Evolutionary conservation across 2,888 invertebrate genomes (phyloP).

Genomic region (Lumbricus terrestris): DNA sequence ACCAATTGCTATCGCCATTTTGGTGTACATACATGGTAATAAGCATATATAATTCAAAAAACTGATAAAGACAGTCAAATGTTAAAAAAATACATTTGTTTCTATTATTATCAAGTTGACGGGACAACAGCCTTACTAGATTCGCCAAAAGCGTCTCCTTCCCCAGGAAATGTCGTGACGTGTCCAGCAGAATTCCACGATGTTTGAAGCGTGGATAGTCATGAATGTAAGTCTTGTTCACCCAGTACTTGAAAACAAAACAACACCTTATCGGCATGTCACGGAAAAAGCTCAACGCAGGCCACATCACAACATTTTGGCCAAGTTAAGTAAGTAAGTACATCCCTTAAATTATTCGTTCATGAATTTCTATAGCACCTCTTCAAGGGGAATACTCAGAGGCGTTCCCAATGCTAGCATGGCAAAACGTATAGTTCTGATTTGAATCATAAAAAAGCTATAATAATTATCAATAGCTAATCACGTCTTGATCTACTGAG

Average conservation of each 20-base stretch:
- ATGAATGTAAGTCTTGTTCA: constrained; percentile 50
- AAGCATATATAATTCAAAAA: background rate
- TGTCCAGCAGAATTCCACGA: constrained; percentile 55
- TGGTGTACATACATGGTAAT: too few relatives aligned
- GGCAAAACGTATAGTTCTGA: too few relatives aligned
- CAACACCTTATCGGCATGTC: constrained; percentile 39
- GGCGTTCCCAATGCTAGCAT: too few relatives aligned
- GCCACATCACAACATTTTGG: background rate
- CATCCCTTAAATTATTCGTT: too few relatives aligned
- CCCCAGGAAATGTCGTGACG: constrained; percentile 55
- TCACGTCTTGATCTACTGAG: too few relatives aligned
- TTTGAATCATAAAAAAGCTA: too few relatives aligned
- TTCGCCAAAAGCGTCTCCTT: constrained; percentile 48
- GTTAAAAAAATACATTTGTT: too few relatives aligned
- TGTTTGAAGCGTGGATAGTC: constrained; percentile 56
- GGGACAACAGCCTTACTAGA: constrained; percentile 46
- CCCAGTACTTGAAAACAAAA: constrained; percentile 52
- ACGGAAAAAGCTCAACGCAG: background rate
- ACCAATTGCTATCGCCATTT: too few relatives aligned
- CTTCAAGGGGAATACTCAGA: too few relatives aligned
- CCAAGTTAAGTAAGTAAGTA: background rate
- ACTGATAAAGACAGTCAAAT: background rate
- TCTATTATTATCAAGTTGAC: too few relatives aligned
- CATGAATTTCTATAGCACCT: too few relatives aligned
- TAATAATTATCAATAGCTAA: too few relatives aligned